These are phyloP conservation scores for Eristalis tenax DNA, from an alignment of 2,888 invertebrate genomes.

Conservation along the genomic window DNA sequence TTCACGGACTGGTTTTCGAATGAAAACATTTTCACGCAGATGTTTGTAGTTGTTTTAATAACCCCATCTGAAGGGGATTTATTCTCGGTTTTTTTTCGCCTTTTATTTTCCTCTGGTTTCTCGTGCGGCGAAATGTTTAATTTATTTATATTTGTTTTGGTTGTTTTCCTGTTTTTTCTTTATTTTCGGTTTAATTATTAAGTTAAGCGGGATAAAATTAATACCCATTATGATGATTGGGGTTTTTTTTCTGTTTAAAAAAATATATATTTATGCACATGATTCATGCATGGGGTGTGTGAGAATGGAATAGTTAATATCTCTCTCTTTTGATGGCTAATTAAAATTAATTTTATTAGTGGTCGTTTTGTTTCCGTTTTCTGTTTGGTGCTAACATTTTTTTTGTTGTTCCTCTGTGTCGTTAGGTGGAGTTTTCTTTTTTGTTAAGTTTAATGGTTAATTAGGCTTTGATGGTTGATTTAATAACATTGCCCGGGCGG, in stretches of 20 bases:
- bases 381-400: not conserved
- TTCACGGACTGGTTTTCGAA: constrained; percentile 7
- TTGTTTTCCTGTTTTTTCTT: not conserved
- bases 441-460: constrained; percentile 25
- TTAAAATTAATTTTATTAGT: constrained; percentile 21
- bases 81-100: constrained; percentile 1
- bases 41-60: not conserved
- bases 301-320: constrained; percentile 26
- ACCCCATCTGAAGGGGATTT: not conserved
- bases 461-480: constrained; percentile 32
- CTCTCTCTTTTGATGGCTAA: constrained; percentile 29
- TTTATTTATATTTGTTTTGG: constrained; percentile 4
- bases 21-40: constrained; percentile 40
- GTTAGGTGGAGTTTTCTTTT: not conserved
- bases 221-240: not conserved
- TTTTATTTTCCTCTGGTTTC: constrained; percentile 13
- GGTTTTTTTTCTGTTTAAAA: not conserved
- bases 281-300: constrained; percentile 14
- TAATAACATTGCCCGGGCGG: constrained; percentile 17
- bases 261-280: constrained; percentile 6
- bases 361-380: not conserved
- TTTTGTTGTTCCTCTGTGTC: not conserved
- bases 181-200: constrained; percentile 13
- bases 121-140: not conserved
- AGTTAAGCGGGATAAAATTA: not conserved